Base-by-base conservation (phyloP, 2,113 vertebrate species). In the Pholis gunnellus region DNA sequence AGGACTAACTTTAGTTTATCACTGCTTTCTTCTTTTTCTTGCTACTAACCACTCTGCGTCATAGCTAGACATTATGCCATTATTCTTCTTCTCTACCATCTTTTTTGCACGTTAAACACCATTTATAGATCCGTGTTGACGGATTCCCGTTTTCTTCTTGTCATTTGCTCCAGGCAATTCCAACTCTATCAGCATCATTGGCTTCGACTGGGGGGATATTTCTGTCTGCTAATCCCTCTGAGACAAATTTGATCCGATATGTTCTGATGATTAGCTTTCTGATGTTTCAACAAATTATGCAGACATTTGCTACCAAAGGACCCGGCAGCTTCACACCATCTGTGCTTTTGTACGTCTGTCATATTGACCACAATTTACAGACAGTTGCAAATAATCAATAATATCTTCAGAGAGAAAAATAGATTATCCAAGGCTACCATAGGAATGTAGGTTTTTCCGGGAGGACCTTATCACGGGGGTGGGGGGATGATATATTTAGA, bases 251-350 rank as follows among this genome's bases (percentile, higher is more conserved):
- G 75, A 90, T 88, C 70, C 82, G 69, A 89, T 86, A 84, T 81
- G 73, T 88, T 90, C 63, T 73, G 76, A 88, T 86, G 85, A 86
- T 90, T 86, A 92, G 76, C 72, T 83, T 72, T 87, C 79, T 85
- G 84, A 88, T 82, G 80, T 79, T 86, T 90, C 71, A 60, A 81
- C 72, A 75, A 81, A 89, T 91, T 89, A 88, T 88, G 71, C 78
- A 74, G 78, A 79, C 80, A 72, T 83, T 85, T 68, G 67, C 54
- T 40, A 68, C 76, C 76, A 79, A 65, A 82, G 68, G 76, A 72
- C 31, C 60, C 11, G 29, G 50, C 57, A 42, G 60, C 75, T 83
- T 79, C 71, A 54, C 78, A 80, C 79, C 86, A 85, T 88, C 89
- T 89, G 73, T 79, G 67, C 76, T 68, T 31, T 31, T 10, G 6